Conservation (phyloP, 2,113 vertebrate genomes). For the Limanda limanda region DNA sequence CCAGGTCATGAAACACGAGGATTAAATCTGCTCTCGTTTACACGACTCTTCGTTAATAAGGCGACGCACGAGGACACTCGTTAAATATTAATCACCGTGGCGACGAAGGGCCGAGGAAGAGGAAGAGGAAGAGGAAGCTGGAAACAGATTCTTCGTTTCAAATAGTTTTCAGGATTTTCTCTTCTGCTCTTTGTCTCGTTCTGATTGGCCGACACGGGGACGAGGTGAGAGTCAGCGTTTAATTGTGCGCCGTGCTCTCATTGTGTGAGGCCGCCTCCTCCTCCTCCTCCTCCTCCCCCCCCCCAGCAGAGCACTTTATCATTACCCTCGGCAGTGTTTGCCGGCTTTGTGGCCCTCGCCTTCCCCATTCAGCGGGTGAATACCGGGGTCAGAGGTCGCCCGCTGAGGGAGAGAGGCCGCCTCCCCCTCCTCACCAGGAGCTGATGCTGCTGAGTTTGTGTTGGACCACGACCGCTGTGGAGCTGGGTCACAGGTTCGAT, state of each 20-base stretch:
- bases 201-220: conserved; percentile 6
- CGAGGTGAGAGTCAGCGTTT: conserved; percentile 32
- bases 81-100: conserved; percentile 43
- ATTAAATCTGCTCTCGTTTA: conserved; percentile 28
- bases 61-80: conserved; percentile 19
- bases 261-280: conserved; percentile 25
- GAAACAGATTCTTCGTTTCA: not conserved
- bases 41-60: not conserved
- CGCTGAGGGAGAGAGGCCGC: conserved; percentile 1
- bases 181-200: not conserved
- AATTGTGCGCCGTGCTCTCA: conserved; percentile 14
- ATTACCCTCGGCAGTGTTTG: conserved; percentile 27
- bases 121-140: too few relatives aligned
- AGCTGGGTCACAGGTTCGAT: too few relatives aligned
- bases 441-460: not conserved
- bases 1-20: conserved; percentile 43
- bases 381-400: conserved; percentile 35
- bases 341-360: conserved; percentile 17
- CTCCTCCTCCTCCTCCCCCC: conserved; percentile 5
- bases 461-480: not conserved
- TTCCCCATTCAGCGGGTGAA: conserved; percentile 29
- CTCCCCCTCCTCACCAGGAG: not conserved
- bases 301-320: conserved; percentile 31
- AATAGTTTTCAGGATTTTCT: not conserved
- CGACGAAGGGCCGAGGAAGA: conserved; percentile 6